A percentile compares a stretch with the other conserved stretches of the same genome.
These are phyloP conservation scores for Scaptomyza hsui DNA, from an alignment of 1,140 invertebrate genomes.

Conservation along the genomic window DNA sequence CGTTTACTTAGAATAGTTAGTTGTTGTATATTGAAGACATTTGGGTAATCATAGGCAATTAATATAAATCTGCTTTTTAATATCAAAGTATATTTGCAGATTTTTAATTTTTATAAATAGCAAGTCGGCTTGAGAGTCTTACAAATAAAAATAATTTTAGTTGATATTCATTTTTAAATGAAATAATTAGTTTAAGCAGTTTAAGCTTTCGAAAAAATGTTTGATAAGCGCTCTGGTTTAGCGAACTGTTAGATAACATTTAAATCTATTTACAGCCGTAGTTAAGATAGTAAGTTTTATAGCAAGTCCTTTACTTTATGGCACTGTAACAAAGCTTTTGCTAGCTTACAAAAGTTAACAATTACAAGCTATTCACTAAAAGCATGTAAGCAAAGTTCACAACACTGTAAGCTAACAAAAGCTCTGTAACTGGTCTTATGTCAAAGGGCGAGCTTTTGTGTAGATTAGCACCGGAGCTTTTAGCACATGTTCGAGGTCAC, in stretches of 20 bases:
- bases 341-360: not conserved
- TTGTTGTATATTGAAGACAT: not conserved
- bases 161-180: too few relatives aligned
- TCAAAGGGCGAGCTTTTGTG: not conserved
- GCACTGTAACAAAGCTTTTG: not conserved
- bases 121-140: too few relatives aligned
- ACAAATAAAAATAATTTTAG: too few relatives aligned
- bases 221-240: too few relatives aligned
- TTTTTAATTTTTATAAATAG: too few relatives aligned
- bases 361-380: not conserved
- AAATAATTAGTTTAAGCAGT: too few relatives aligned
- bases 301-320: not conserved
- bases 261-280: not conserved
- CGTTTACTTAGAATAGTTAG: not conserved
- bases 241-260: not conserved
- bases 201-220: too few relatives aligned
- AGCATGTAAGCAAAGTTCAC: not conserved
- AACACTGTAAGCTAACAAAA: not conserved
- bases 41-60: not conserved
- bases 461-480: conserved; percentile 14
- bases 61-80: not conserved
- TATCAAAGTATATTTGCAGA: too few relatives aligned
- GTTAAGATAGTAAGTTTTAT: not conserved
- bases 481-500: conserved; percentile 22
- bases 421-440: not conserved